phyloP scores from a whole-genome alignment of 2,888 invertebrate genomes.

The Gandaritis pyraliata region DNA sequence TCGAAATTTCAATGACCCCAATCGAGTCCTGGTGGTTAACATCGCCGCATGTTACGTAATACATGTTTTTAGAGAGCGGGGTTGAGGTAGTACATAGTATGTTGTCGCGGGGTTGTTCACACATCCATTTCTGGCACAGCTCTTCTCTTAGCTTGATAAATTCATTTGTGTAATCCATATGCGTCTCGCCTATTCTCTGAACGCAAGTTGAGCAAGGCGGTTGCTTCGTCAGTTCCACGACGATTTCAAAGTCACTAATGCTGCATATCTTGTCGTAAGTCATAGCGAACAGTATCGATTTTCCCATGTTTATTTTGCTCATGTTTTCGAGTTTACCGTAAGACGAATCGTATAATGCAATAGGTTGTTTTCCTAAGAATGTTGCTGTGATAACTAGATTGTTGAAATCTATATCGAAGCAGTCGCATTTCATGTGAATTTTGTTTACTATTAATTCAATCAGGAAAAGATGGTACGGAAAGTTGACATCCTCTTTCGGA shows the following conservation, averaged over 20 bases:
- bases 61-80: conserved; percentile 71
- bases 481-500: conserved; percentile 60
- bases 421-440: conserved; percentile 80
- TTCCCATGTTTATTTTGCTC: conserved; percentile 70
- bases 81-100: conserved; percentile 75
- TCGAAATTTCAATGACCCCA: conserved; percentile 73
- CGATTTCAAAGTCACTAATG: conserved; percentile 68
- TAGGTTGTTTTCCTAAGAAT: conserved; percentile 73
- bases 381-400: conserved; percentile 72
- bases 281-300: conserved; percentile 77
- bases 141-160: conserved; percentile 67
- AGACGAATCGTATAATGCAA: conserved; percentile 69
- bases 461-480: conserved; percentile 76
- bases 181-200: conserved; percentile 71
- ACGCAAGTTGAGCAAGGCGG: conserved; percentile 74
- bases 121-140: conserved; percentile 70
- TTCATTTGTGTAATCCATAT: conserved; percentile 70
- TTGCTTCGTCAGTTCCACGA: conserved; percentile 68
- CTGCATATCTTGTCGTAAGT: conserved; percentile 77
- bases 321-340: conserved; percentile 71
- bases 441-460: conserved; percentile 77
- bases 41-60: conserved; percentile 68
- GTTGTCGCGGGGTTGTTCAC: conserved; percentile 71
- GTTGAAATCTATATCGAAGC: conserved; percentile 73
- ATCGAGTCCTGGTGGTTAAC: conserved; percentile 65